Evolutionary conservation across 2,113 vertebrate species (phyloP).

Genomic region (Cepphus grylle): DNA sequence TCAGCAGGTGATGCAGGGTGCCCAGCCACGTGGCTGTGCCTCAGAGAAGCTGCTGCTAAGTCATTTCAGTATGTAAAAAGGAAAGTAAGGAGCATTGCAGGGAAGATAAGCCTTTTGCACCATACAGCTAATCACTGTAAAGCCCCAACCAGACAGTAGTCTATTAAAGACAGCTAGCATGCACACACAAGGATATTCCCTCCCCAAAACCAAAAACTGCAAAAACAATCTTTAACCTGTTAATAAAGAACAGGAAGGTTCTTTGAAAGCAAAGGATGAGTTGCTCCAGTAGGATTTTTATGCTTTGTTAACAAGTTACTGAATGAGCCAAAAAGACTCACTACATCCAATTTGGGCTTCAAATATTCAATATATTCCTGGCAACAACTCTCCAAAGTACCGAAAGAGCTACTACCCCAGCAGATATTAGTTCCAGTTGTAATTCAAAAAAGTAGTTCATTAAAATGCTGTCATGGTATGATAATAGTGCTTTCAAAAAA

Average conservation of each 20-base stretch:
- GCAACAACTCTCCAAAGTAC: neutral
- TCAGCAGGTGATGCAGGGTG: neutral
- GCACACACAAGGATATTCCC: neutral
- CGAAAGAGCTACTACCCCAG: neutral
- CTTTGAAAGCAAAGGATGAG: neutral
- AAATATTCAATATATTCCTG: conserved; percentile 31
- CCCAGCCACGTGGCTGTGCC: neutral
- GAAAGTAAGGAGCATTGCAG: fast-evolving
- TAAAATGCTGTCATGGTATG: neutral
- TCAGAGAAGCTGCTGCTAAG: neutral
- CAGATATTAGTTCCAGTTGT: conserved; percentile 6
- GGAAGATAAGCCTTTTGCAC: neutral
- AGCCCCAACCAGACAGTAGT: neutral
- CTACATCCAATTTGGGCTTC: neutral
- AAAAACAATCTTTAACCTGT: neutral
- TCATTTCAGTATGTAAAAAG: neutral
- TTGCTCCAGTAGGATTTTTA: neutral
- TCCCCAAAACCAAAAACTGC: neutral
- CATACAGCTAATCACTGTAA: neutral
- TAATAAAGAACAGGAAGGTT: neutral
- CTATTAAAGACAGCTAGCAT: neutral
- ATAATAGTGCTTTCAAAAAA: conserved; percentile 1
- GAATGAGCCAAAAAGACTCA: conserved; percentile 9
- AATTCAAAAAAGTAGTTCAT: conserved; percentile 11
- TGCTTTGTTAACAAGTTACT: neutral